phyloP scores from a whole-genome alignment of 2,797 vertebrate genomes.

The Pseudochirops cupreus region DNA sequence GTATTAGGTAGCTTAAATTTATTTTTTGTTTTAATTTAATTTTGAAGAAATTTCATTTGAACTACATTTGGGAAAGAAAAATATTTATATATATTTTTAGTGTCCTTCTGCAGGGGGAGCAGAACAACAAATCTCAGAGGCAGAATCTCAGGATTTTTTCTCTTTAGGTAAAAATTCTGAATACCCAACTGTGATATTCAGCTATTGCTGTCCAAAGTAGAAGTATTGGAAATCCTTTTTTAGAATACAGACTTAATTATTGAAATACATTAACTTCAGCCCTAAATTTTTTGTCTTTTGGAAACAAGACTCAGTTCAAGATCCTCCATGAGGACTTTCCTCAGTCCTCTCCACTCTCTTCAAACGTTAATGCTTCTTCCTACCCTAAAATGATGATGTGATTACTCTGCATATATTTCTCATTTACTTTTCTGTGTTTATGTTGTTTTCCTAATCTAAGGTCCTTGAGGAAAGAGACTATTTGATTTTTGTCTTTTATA shows the following conservation, averaged over 20 bases:
- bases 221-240: background rate
- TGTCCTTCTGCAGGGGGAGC: background rate
- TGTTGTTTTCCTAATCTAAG: background rate
- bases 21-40: background rate
- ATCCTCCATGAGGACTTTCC: background rate
- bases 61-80: background rate
- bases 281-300: too few species aligned
- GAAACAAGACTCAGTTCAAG: background rate
- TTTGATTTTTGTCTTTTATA: background rate
- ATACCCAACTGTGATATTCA: background rate
- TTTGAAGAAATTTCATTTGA: background rate
- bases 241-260: background rate
- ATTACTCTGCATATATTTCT: background rate
- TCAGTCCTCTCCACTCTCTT: background rate
- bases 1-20: background rate
- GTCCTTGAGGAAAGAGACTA: background rate
- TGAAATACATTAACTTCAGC: background rate
- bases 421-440: background rate
- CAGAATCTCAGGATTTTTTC: background rate
- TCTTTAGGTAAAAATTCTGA: background rate
- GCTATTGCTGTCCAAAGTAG: background rate
- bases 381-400: background rate
- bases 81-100: background rate
- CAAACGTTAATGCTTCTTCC: background rate
- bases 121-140: background rate